Evolutionary conservation across 2,113 vertebrate species (phyloP).

Genomic region (Hirundichthys speculiger): DNA sequence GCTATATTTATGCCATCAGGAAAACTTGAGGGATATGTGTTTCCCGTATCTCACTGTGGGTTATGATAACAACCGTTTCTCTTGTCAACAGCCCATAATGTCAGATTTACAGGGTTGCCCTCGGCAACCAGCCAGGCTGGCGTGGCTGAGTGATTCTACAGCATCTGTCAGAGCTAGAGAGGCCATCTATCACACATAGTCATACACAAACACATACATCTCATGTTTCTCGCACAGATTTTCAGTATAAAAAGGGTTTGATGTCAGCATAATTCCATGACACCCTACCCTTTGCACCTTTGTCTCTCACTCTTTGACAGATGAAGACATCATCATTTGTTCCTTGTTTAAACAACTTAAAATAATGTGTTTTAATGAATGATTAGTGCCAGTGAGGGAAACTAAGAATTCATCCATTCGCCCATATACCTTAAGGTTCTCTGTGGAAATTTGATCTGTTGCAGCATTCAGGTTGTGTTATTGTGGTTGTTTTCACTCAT

Average conservation of each 20-base stretch:
- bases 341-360: background rate
- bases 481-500: too few species aligned
- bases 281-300: slow-evolving; percentile 43
- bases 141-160: slow-evolving; percentile 89
- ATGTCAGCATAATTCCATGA: slow-evolving; percentile 84
- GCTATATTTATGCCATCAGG: slow-evolving; percentile 82
- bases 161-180: slow-evolving; percentile 85
- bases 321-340: background rate
- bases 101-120: slow-evolving; percentile 95
- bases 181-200: slow-evolving; percentile 84
- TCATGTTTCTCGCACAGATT: slow-evolving; percentile 75
- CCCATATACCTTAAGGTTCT: too few species aligned
- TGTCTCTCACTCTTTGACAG: slow-evolving; percentile 55
- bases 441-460: too few species aligned
- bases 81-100: slow-evolving; percentile 97
- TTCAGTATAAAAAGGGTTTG: slow-evolving; percentile 79
- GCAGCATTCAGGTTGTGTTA: too few species aligned
- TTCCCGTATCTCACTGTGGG: slow-evolving; percentile 92
- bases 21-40: slow-evolving; percentile 76
- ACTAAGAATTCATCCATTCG: background rate
- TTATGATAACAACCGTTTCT: slow-evolving; percentile 98
- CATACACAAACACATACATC: slow-evolving; percentile 48
- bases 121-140: slow-evolving; percentile 75
- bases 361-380: background rate
- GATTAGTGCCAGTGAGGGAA: background rate